Evolutionary conservation across 2,113 vertebrate species (phyloP).

Genomic region (Echinops telfairi): DNA sequence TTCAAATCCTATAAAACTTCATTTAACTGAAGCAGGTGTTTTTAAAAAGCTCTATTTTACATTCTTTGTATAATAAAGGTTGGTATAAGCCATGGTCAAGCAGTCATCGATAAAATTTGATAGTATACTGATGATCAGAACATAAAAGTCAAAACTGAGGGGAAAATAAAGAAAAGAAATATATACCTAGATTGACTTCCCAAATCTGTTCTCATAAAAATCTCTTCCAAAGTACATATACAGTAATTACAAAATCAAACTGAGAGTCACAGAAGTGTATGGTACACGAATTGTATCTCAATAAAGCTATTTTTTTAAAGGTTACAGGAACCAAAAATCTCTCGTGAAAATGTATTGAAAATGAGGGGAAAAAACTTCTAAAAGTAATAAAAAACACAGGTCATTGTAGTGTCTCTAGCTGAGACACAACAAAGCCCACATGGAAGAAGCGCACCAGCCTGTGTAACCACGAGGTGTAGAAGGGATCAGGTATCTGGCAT

Average conservation of each 20-base stretch:
- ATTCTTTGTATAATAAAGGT: not conserved
- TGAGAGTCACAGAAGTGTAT: not conserved
- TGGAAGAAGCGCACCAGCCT: too few species aligned
- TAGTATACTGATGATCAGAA: not conserved
- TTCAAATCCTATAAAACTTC: conserved; percentile 55
- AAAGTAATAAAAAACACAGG: not conserved
- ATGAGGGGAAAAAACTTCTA: not conserved
- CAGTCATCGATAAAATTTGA: not conserved
- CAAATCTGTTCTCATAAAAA: conserved; percentile 27
- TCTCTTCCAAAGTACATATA: conserved; percentile 42
- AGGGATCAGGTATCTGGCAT: too few species aligned
- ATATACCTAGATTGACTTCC: not conserved
- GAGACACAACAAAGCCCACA: too few species aligned
- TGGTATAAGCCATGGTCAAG: not conserved
- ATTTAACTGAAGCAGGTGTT: conserved; percentile 37
- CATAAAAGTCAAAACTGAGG: not conserved
- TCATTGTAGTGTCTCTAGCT: too few species aligned
- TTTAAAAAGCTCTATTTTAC: not conserved
- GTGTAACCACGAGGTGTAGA: too few species aligned
- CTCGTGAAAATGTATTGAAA: conserved; percentile 41
- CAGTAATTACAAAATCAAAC: conserved; percentile 24
- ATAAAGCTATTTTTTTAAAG: conserved; percentile 26
- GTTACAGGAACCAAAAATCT: conserved; percentile 2
- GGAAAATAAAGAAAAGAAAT: not conserved
- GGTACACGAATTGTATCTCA: conserved; percentile 9